Evolutionary conservation across 1,140 invertebrate genomes (phyloP).

Genomic region (Triops longicaudatus): DNA sequence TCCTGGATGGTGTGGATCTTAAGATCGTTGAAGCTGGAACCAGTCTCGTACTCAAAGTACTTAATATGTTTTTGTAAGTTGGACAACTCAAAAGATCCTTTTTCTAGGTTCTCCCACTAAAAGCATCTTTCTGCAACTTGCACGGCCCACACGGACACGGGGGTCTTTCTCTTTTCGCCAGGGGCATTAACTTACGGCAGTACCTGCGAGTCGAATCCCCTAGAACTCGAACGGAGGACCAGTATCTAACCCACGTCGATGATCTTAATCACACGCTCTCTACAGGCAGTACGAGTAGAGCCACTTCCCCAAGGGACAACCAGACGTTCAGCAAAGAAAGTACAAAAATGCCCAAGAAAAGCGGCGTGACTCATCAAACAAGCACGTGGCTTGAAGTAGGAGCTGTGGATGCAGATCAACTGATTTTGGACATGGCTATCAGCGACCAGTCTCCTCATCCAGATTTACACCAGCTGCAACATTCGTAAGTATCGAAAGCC

Average conservation of each 20-base stretch:
- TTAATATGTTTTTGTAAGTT: slow-evolving; percentile 28
- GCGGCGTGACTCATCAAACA: not conserved
- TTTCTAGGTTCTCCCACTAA: slow-evolving; percentile 66
- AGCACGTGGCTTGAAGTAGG: slow-evolving; percentile 81
- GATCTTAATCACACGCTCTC: not conserved
- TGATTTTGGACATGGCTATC: slow-evolving; percentile 86
- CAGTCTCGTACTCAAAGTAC: slow-evolving; percentile 73
- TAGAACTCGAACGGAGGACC: slow-evolving; percentile 57
- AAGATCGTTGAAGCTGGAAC: slow-evolving; percentile 82
- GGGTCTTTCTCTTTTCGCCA: slow-evolving; percentile 79
- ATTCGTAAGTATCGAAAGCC: slow-evolving; percentile 51
- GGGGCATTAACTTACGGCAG: slow-evolving; percentile 63
- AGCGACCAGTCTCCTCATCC: slow-evolving; percentile 35
- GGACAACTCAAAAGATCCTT: not conserved
- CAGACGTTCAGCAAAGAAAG: not conserved
- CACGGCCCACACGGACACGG: slow-evolving; percentile 82
- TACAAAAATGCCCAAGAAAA: not conserved
- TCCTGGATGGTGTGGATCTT: slow-evolving; percentile 83
- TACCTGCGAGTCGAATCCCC: slow-evolving; percentile 34
- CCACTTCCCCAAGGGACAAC: not conserved
- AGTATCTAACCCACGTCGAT: slow-evolving; percentile 47
- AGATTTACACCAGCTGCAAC: not conserved
- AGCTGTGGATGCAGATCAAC: slow-evolving; percentile 75
- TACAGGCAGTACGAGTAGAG: not conserved
- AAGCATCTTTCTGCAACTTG: slow-evolving; percentile 84